Percentiles rank a stretch among this genome's conserved stretches.
Conservation (phyloP, 2,888 invertebrate genomes). For the Fragum sueziense region DNA sequence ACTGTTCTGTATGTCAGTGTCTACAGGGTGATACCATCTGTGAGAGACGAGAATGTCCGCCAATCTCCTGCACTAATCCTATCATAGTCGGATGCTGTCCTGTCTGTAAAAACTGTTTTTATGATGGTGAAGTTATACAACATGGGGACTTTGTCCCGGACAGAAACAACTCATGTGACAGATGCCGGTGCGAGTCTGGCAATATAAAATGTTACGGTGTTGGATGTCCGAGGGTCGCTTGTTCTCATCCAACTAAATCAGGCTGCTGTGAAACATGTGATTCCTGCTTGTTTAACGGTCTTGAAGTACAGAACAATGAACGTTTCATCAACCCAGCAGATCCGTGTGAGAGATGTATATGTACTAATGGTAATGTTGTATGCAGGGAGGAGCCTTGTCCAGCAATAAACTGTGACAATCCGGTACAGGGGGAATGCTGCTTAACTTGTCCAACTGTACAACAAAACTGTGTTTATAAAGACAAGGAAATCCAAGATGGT, state of each 20-base stretch:
- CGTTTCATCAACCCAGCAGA: conserved; percentile 46
- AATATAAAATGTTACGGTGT: conserved; percentile 56
- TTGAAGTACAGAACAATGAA: conserved; percentile 42
- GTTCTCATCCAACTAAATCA: conserved; percentile 64
- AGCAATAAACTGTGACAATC: conserved; percentile 58
- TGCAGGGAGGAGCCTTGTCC: conserved; percentile 65
- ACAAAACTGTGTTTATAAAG: conserved; percentile 34
- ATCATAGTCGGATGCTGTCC: conserved; percentile 54
- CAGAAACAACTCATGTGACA: conserved; percentile 59
- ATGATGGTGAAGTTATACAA: conserved; percentile 59
- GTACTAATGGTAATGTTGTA: conserved; percentile 65
- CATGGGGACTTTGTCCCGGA: conserved; percentile 64
- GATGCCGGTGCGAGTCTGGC: conserved; percentile 66
- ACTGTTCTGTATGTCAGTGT: conserved; percentile 68
- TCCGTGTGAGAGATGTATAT: conserved; percentile 69
- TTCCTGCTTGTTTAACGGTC: conserved; percentile 56
- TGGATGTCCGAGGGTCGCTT: conserved; percentile 62
- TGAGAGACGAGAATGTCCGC: conserved; percentile 58
- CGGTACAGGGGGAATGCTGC: conserved; percentile 65
- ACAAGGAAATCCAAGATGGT: conserved; percentile 55
- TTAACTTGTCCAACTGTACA: conserved; percentile 26
- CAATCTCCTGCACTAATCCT: conserved; percentile 64
- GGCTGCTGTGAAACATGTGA: conserved; percentile 71
- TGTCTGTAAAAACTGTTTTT: conserved; percentile 68
- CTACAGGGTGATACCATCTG: conserved; percentile 61